phyloP scores from a whole-genome alignment of 1,140 invertebrate genomes.

The Drosophila melanogaster region Release_6_plus_ISO1_MT NT_037436.4:6865001-6865500 shows the following conservation, averaged over 20 bases:
- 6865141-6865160: slow-evolving; percentile 10
- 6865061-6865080: slow-evolving; percentile 67
- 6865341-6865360: slow-evolving; percentile 13
- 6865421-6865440: too few species aligned
- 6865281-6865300: slow-evolving; percentile 43
- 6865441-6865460: too few species aligned
- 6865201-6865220: slow-evolving; percentile 41
- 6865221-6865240: slow-evolving; percentile 75
- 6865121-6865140: slow-evolving; percentile 81
- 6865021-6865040: slow-evolving; percentile 83
- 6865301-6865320: slow-evolving; percentile 83
- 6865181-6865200: slow-evolving; percentile 59
- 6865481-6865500: too few species aligned
- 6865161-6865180: slow-evolving; percentile 9
- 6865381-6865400: not conserved
- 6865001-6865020: slow-evolving; percentile 74
- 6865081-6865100: slow-evolving; percentile 81
- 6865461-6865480: too few species aligned
- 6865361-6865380: not conserved
- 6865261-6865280: slow-evolving; percentile 23
- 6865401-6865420: not conserved
- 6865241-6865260: slow-evolving; percentile 76
- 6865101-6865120: slow-evolving; percentile 84
- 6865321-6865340: slow-evolving; percentile 62
- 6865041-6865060: slow-evolving; percentile 32